Evolutionary conservation across 2,113 vertebrate species (phyloP).

Genomic region (Saimiri boliviensis): DNA sequence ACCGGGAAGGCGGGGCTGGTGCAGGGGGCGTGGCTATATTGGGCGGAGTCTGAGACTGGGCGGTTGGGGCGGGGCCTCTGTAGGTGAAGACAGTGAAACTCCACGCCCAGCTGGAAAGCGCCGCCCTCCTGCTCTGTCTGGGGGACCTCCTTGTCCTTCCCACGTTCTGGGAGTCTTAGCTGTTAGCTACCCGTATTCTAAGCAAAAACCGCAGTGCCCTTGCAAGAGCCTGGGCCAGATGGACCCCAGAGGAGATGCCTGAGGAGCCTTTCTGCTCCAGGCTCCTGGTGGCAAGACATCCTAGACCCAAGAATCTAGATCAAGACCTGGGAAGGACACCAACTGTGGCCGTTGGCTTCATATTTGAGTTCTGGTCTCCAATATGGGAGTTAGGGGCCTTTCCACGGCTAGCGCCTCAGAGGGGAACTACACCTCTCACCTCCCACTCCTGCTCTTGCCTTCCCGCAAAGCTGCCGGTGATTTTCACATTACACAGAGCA

Average conservation of each 20-base stretch:
- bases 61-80: fast-evolving
- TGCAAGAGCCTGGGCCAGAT: background rate
- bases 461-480: background rate
- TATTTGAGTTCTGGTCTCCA: background rate
- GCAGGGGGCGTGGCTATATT: too few relatives aligned
- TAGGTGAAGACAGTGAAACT: fast-evolving
- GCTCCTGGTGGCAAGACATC: background rate
- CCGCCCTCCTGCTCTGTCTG: background rate
- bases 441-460: background rate
- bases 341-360: background rate
- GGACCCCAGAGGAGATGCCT: background rate
- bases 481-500: background rate
- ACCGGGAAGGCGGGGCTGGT: background rate
- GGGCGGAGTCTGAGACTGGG: background rate
- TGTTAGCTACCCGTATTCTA: background rate
- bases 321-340: background rate
- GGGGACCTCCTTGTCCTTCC: fast-evolving
- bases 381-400: background rate
- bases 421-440: background rate
- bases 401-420: background rate
- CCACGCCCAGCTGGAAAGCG: fast-evolving
- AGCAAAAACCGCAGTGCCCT: background rate
- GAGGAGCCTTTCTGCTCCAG: background rate
- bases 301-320: background rate
- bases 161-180: background rate